Base-by-base conservation (phyloP, 1,140 invertebrate genomes). In the Mactra quadrangularis region DNA sequence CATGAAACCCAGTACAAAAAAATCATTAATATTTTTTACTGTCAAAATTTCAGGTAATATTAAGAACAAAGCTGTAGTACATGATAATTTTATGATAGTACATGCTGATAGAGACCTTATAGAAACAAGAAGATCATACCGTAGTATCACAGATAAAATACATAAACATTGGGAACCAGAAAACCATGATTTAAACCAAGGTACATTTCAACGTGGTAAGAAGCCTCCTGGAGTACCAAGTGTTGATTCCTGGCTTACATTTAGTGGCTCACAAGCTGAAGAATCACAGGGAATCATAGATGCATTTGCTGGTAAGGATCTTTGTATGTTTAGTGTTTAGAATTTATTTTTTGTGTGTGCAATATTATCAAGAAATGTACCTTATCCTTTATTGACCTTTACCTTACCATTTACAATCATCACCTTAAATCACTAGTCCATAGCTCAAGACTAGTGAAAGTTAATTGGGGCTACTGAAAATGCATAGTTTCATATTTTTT, bases 301-400 rank as follows among this genome's bases (percentile, higher is more conserved):
- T 82, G 90, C 90, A 50, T 91, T 91, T 87, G 85, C 90, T 59
- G 85, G 90, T 91, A 82, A 87, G 88, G 6, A 41, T 41, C 38
- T 7, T 41, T 41, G 15, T 7, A 7, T 41, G 38, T 41, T 41
- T 41, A n/a, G n/a, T n/a, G n/a, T n/a, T 41, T 7, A 41, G 15
- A 41, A 15, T 41, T 7, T 41, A 41, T 41, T 41, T 41, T 41
- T 41, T 41, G 38, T 41, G 38, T 41, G 38, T 41, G 38, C n/a
- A n/a, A n/a, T n/a, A n/a, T n/a, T n/a, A n/a, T n/a, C n/a, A n/a
- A n/a, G n/a, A n/a, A n/a, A n/a, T n/a, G n/a, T n/a, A n/a, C n/a
- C n/a, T n/a, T n/a, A n/a, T n/a, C n/a, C n/a, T n/a, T n/a, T n/a
- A n/a, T n/a, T n/a, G n/a, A n/a, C n/a, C n/a, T n/a, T n/a, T n/a